phyloP scores from a whole-genome alignment of 2,888 invertebrate genomes.

The Nipponacmea schrenckii region DNA sequence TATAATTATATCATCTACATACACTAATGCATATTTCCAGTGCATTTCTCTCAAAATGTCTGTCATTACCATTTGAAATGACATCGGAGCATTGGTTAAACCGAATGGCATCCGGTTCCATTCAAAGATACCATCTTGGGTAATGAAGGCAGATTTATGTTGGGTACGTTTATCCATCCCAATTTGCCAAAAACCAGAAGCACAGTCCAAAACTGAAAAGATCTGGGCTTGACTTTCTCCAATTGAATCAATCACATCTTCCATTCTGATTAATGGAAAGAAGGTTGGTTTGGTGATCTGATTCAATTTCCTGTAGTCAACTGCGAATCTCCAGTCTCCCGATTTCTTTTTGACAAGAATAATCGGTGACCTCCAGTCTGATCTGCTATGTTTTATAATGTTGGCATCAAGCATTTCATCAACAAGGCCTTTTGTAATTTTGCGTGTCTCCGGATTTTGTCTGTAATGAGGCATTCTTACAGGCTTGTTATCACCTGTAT shows the following conservation, averaged over 20 bases:
- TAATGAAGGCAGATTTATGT: slow-evolving; percentile 34
- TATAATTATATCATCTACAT: slow-evolving; percentile 40
- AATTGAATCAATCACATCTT: no score
- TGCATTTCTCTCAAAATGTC: slow-evolving; percentile 29
- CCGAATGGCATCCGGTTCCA: slow-evolving; percentile 39
- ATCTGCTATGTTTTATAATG: slow-evolving; percentile 24
- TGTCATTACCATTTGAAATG: slow-evolving; percentile 33
- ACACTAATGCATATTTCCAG: slow-evolving; percentile 36
- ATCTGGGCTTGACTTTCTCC: no score
- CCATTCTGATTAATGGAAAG: slow-evolving; percentile 30
- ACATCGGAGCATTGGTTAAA: slow-evolving; percentile 32
- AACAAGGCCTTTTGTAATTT: slow-evolving; percentile 17
- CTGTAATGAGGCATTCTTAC: slow-evolving; percentile 25
- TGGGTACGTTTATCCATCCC: slow-evolving; percentile 25
- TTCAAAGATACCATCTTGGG: slow-evolving; percentile 29
- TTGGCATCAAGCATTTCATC: slow-evolving; percentile 34
- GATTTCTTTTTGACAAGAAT: slow-evolving; percentile 30
- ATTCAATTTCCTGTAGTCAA: slow-evolving; percentile 33
- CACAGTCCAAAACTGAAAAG: no score
- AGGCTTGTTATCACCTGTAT: slow-evolving; percentile 30
- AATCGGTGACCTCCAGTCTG: slow-evolving; percentile 34
- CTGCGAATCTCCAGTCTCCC: slow-evolving; percentile 32
- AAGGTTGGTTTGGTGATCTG: slow-evolving; percentile 28
- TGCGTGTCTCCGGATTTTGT: slow-evolving; percentile 22
- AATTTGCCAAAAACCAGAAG: no score